Conservation (phyloP, 2,113 vertebrate species). For the Ctenodactylus gundi region DNA sequence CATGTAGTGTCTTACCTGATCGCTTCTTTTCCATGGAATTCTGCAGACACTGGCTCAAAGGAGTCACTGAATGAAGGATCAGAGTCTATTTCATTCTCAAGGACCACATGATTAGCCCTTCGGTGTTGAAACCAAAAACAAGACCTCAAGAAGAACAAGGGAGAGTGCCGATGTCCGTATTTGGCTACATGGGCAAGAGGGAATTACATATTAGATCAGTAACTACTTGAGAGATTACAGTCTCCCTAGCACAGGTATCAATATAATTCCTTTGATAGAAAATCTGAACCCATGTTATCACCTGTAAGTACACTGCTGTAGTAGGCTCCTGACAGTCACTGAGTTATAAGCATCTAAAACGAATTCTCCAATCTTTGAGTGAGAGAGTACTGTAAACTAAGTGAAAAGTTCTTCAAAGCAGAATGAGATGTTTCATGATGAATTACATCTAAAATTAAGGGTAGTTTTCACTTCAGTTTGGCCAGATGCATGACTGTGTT, state of each 20-base stretch:
- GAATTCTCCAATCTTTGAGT: background rate
- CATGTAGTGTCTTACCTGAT: constrained; percentile 85
- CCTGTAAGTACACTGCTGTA: background rate
- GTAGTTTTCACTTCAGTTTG: background rate
- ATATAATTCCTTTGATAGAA: background rate
- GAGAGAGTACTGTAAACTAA: background rate
- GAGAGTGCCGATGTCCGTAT: constrained; percentile 84
- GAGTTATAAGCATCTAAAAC: background rate
- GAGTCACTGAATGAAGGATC: constrained; percentile 75
- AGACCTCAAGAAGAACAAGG: constrained; percentile 90
- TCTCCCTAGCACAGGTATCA: background rate
- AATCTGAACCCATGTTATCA: background rate
- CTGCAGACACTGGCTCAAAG: constrained; percentile 84
- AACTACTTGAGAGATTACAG: too few species aligned
- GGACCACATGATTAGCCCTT: constrained; percentile 72
- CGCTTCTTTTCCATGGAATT: constrained; percentile 92
- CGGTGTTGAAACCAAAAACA: constrained; percentile 88
- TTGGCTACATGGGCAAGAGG: constrained; percentile 83
- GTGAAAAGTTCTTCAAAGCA: background rate
- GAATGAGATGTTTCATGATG: background rate
- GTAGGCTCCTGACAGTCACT: background rate
- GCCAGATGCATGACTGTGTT: background rate
- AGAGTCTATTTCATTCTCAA: constrained; percentile 79
- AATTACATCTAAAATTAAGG: background rate
- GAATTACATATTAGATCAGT: background rate